A percentile compares a stretch with the other conserved stretches of the same genome.
These are phyloP conservation scores for Uria lomvia DNA, from an alignment of 2,113 vertebrate genomes.

Conservation along the genomic window DNA sequence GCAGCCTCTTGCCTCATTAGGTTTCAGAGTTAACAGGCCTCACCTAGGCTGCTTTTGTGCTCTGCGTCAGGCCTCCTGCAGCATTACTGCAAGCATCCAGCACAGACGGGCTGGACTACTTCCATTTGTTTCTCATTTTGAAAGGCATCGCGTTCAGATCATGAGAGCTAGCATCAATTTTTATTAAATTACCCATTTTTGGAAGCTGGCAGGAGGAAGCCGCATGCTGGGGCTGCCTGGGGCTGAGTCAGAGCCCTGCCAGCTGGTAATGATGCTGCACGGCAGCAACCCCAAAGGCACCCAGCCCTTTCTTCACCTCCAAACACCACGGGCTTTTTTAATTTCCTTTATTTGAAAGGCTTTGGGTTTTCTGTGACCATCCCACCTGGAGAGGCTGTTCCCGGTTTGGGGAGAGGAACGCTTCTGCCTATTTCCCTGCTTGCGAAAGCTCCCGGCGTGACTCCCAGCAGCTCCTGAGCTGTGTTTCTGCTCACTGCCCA, in stretches of 20 bases:
- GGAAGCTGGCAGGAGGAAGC: not conserved
- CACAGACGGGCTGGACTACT: fast-evolving
- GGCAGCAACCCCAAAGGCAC: not conserved
- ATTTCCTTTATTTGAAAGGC: not conserved
- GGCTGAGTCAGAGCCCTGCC: not conserved
- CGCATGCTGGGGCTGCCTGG: fast-evolving
- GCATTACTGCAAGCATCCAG: not conserved
- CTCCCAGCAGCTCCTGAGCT: not conserved
- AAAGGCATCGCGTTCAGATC: not conserved
- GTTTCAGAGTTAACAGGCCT: not conserved
- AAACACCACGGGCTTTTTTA: fast-evolving
- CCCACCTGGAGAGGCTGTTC: not conserved
- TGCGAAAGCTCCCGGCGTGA: not conserved
- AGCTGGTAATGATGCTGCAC: fast-evolving
- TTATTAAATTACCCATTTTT: not conserved
- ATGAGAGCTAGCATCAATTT: not conserved
- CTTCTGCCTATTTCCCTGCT: not conserved
- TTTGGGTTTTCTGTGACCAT: not conserved
- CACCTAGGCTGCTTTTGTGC: not conserved
- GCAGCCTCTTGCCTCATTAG: not conserved
- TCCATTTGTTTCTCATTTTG: not conserved
- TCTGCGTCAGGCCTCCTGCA: not conserved
- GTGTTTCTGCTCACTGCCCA: fast-evolving
- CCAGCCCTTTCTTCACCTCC: not conserved
- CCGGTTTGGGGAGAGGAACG: fast-evolving